Evolutionary conservation across 2,888 invertebrate genomes (phyloP).

Genomic region (Oeneis ivallda): DNA sequence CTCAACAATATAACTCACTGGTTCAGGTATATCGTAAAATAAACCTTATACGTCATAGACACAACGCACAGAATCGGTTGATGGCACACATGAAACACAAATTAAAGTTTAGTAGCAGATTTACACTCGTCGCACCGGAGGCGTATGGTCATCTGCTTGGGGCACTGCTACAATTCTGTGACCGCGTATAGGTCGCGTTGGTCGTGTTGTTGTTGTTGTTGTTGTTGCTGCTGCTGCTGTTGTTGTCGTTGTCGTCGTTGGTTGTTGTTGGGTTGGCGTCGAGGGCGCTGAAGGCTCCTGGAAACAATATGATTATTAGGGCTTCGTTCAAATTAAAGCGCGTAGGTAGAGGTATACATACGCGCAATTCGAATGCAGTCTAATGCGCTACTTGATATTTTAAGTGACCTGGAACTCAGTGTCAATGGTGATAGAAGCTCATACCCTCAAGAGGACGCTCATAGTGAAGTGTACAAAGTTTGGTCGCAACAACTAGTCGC

Average conservation of each 20-base stretch:
- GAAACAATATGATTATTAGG: not conserved
- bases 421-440: no score
- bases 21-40: slow-evolving; percentile 9
- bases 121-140: slow-evolving; percentile 35
- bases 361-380: no score
- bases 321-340: no score
- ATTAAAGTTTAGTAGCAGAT: slow-evolving; percentile 35
- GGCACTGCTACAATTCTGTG: slow-evolving; percentile 68
- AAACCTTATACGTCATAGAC: slow-evolving; percentile 8
- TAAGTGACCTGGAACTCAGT: no score
- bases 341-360: no score
- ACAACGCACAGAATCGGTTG: slow-evolving; percentile 15
- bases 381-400: no score
- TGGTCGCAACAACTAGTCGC: no score
- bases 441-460: no score
- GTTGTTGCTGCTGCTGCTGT: slow-evolving; percentile 43
- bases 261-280: slow-evolving; percentile 55
- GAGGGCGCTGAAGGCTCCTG: slow-evolving; percentile 80
- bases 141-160: slow-evolving; percentile 64
- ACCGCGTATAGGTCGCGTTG: slow-evolving; percentile 87
- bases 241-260: slow-evolving; percentile 41
- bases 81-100: slow-evolving; percentile 17
- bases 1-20: slow-evolving; percentile 10
- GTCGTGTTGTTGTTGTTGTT: slow-evolving; percentile 37
- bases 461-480: no score